Conservation (phyloP, 2,797 vertebrate genomes). For the Tadarida brasiliensis region DNA sequence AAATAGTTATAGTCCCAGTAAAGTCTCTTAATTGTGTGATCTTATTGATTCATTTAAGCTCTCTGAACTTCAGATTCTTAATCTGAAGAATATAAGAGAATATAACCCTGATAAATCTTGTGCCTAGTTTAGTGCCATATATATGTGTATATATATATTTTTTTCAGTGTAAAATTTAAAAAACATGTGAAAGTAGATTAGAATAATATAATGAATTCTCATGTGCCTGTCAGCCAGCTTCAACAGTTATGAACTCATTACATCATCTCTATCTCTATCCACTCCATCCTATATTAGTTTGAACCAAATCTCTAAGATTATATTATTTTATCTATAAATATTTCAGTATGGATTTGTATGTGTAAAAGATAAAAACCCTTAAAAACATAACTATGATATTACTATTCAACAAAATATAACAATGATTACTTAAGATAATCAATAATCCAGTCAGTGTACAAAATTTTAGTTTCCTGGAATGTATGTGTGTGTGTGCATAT, state of each 20-base stretch:
- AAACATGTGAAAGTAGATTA: background rate
- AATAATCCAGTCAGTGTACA: background rate
- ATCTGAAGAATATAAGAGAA: background rate
- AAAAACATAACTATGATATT: background rate
- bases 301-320: background rate
- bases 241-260: background rate
- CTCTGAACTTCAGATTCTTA: background rate
- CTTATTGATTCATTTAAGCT: conserved; percentile 39
- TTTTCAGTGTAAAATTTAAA: background rate
- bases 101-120: background rate
- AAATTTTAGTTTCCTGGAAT: background rate
- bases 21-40: background rate
- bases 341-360: conserved; percentile 2
- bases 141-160: background rate
- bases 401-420: background rate
- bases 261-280: background rate
- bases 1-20: background rate
- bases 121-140: background rate
- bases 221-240: background rate
- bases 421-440: background rate
- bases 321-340: background rate
- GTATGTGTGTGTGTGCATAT: background rate
- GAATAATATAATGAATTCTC: background rate
- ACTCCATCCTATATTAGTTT: background rate
- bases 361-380: background rate